phyloP scores from a whole-genome alignment of 1,140 invertebrate species.

The Apocrypta bakeri region DNA sequence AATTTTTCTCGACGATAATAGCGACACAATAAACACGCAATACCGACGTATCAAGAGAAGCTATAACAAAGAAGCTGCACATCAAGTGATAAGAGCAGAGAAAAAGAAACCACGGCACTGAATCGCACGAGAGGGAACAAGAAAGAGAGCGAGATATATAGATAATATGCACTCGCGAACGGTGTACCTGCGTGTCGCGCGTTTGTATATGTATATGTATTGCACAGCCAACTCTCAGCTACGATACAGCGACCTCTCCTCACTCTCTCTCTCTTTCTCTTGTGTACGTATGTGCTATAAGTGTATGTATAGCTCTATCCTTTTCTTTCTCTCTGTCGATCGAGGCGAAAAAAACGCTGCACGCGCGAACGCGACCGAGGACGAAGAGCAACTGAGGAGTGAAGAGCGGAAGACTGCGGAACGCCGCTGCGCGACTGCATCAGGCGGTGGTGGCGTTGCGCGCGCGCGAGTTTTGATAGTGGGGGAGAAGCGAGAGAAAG shows the following conservation, averaged over 20 bases:
- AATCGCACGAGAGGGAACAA: not conserved
- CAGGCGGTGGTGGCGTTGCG: not conserved
- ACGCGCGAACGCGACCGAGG: conserved; percentile 41
- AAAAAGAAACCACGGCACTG: not conserved
- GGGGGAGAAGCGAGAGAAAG: too few species aligned
- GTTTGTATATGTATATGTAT: conserved; percentile 2
- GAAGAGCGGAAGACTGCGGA: too few species aligned
- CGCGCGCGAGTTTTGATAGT: not conserved
- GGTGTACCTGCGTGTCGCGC: not conserved
- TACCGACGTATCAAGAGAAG: not conserved
- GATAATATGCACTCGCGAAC: not conserved
- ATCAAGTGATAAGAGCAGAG: not conserved
- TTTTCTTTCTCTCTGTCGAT: conserved; percentile 38
- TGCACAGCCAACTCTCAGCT: conserved; percentile 7
- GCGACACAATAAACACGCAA: not conserved
- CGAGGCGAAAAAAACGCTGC: conserved; percentile 21
- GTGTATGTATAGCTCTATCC: not conserved
- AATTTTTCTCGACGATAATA: not conserved
- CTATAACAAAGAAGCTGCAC: not conserved
- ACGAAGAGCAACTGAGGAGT: conserved; percentile 44
- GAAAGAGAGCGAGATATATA: not conserved
- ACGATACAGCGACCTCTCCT: not conserved
- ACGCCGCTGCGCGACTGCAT: not conserved
- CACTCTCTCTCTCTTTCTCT: not conserved
- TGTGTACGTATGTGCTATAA: conserved; percentile 1